Conservation (phyloP, 1,140 invertebrate species). For the Drosophila repleta region DNA sequence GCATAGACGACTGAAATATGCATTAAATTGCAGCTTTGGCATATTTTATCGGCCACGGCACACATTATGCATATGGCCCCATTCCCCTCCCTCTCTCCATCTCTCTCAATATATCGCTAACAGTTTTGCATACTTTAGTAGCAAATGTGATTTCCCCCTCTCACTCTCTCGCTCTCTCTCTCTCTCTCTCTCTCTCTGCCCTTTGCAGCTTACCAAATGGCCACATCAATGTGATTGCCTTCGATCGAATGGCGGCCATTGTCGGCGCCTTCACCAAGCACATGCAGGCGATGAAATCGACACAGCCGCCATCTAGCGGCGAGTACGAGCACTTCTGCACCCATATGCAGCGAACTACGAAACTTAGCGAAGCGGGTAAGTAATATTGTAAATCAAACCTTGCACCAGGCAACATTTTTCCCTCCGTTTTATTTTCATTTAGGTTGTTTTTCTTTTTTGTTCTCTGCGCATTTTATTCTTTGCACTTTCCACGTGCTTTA, state of each 20-base stretch:
- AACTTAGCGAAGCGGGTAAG: slow-evolving; percentile 81
- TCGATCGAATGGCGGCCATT: slow-evolving; percentile 82
- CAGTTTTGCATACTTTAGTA: slow-evolving; percentile 7
- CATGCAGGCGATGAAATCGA: slow-evolving; percentile 75
- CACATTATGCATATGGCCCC: slow-evolving; percentile 5
- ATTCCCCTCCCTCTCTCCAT: background rate
- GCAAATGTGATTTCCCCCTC: slow-evolving; percentile 8
- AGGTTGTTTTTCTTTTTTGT: too few relatives aligned
- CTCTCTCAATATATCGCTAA: background rate
- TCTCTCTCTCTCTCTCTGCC: background rate
- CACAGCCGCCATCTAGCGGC: slow-evolving; percentile 65
- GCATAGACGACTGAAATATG: slow-evolving; percentile 12
- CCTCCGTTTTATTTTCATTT: background rate
- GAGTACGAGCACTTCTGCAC: slow-evolving; percentile 79
- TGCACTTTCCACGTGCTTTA: slow-evolving; percentile 34
- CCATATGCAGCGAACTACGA: slow-evolving; percentile 79
- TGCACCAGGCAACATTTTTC: background rate
- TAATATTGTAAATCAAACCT: slow-evolving; percentile 52
- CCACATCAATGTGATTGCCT: slow-evolving; percentile 83
- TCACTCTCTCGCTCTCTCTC: background rate
- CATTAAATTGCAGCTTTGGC: slow-evolving; percentile 19
- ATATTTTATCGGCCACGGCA: slow-evolving; percentile 26
- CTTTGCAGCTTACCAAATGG: slow-evolving; percentile 79
- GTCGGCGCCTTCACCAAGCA: slow-evolving; percentile 82
- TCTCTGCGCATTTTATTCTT: slow-evolving; percentile 26